Evolutionary conservation across 2,113 vertebrate genomes (phyloP), one percentile per base, ranked within the genome.

Genomic region (Solea solea): DNA sequence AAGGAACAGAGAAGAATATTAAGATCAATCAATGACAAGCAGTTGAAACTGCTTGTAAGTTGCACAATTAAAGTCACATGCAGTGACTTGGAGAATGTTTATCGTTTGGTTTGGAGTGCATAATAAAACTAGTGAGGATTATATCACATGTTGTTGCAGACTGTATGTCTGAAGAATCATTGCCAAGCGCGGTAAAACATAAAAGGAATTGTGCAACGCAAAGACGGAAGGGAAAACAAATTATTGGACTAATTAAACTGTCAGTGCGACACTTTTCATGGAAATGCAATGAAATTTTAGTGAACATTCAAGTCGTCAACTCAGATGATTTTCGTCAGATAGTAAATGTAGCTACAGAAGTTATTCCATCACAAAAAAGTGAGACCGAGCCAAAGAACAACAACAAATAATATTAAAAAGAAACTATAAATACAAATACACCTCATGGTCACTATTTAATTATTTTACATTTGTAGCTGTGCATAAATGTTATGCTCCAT

Each of bases 401-500:
- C 21, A 21, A 21, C 21, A 21, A 21, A 21, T 21, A 21, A 21
- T 21, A 21, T 21, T 21, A 21, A 21, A 21, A 21, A 21, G 21
- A 21, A 21, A 21, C 21, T 21, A 21, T 21, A 21, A 21, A 21
- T 21, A 21, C 21, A 21, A 21, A 21, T 21, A 21, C 21, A 21
- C 21, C 21, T 21, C 21, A 21, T 21, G 21, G 15, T 53, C 16
- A 53, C 3, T 3, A 11, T 46, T 52, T 21, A 25, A 21, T 55
- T 65, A 13, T 42, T 48, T 64, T 77, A 64, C 5, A 55, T 53
- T 56, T 48, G 45, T 39, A 42, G 64, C 50, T 67, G 57, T 56
- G 6, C 68, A 44, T 57, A 55, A 59, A 53, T 82, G 80, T 83
- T 64, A 46, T 46, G 45, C 27, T 27, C 27, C 51, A 53, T 21